Evolutionary conservation across 2,888 invertebrate species (phyloP), one percentile per base, ranked within the genome.

Genomic region (Eristalinus aeneus): DNA sequence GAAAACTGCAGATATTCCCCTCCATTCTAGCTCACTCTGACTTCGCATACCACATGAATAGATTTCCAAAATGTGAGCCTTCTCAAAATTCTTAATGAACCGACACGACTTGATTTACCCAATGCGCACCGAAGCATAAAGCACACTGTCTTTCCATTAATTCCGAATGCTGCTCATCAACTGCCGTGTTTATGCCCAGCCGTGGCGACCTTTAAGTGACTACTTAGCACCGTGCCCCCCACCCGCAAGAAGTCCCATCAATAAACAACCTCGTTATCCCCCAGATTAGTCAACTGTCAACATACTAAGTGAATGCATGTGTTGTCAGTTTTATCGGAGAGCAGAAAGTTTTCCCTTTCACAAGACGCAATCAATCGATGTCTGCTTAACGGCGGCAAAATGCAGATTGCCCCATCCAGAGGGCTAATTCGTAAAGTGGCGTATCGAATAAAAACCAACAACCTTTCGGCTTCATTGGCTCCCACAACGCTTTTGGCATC

Each of bases 381-480:
- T 46, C 46, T n/a, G 16, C 46, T 46, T 46, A 46, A 46, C 46
- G 46, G 46, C 46, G 16, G 46, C 46, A 46, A 46, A 46, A 46
- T 46, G 67, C 67, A 61, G 58, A 75, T 75, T 53, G 46, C 53
- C 67, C 67, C 46, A 34, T 23, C 31, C 31, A 20, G 58, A 65
- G 58, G 76, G 53, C 76, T 64, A 85, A 81, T 85, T 77, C 76
- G 76, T 72, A 76, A 85, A 85, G 85, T 85, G 85, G 54, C 81
- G 68, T 76, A 64, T 23, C 67, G 68, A 81, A 85, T 81, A 81
- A 85, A 85, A 76, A 58, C 60, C 12, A 81, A 85, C 76, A 74
- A 36, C 63, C 67, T 81, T 74, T 67, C 32, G 32, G 64, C 63
- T 39, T 83, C 22, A 27, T 34, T 60, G 69, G 22, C 65, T 27